Base-by-base conservation (phyloP, 2,797 vertebrate genomes). In the Spatula clypeata region DNA sequence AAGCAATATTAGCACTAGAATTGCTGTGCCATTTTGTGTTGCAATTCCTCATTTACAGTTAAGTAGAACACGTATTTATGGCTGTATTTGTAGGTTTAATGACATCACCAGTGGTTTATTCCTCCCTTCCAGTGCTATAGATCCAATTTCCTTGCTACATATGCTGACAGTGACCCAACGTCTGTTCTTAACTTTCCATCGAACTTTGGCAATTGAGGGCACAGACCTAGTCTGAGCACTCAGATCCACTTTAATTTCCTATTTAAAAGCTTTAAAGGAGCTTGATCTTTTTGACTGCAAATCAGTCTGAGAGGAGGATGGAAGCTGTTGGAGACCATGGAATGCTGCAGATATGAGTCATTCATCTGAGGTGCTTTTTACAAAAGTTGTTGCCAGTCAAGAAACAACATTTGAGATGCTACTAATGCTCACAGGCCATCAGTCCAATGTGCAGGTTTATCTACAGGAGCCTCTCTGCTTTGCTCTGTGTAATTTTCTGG, bases 281-380 rank as follows among this genome's bases (percentile, higher is more conserved):
- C 55, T 79, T 93, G 85, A 90, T 90, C 69, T 86, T 77, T 96
- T 90, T 74, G 81, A 93, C 61, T 83, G 62, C 55, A 92, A 94
- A 96, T 92, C 75, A 91, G 49, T 94, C 70, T 24, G 26, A 83
- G 92, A 62, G 21, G 49, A 91, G 23, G 34, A 91, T 86, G 40
- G 44, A 76, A 86, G 34, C 29, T 91, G 40, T 34, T 86, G 45
- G 14, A 72, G 40, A 34, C 20, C 26, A 23, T 67, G 32, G 31
- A 89, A 61, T 38, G 19, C 45, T 91, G 65, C 29, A 77, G 55
- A 24, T 73, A 67, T 11, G 31, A 92, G 53, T 83, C 69, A 54
- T 57, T 87, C 82, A 83, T 60, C 44, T 61, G 65, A 77, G n/a
- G 38, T 34, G 54, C 69, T 77, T 95, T 89, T 85, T 67, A 55